These are phyloP conservation scores for Oxyteleia sp. DNA, from an alignment of 2,888 invertebrate species.

Conservation along the genomic window DNA sequence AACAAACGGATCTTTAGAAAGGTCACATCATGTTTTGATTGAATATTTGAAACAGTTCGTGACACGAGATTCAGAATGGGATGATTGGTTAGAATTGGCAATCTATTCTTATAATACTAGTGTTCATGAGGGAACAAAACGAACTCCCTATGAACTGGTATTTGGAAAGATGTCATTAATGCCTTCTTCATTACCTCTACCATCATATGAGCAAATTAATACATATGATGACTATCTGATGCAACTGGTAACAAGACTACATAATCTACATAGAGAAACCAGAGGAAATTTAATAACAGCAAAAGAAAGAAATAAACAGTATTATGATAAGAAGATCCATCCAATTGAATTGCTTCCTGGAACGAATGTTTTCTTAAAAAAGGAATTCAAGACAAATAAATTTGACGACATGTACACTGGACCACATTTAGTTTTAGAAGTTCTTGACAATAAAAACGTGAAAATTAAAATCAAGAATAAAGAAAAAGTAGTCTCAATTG, in stretches of 20 bases:
- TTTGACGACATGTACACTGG: neutral
- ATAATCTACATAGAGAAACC: neutral
- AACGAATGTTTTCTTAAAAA: neutral
- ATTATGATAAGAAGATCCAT: neutral
- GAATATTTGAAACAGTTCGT: conserved; percentile 1
- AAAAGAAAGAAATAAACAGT: neutral
- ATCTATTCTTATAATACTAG: conserved; percentile 3
- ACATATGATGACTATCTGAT: neutral
- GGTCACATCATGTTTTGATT: conserved; percentile 1
- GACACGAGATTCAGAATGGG: neutral
- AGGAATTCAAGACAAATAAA: neutral
- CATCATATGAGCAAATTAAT: neutral
- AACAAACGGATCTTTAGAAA: conserved; percentile 18
- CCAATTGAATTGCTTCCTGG: neutral
- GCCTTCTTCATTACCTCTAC: neutral
- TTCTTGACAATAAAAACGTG: neutral
- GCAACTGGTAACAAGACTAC: neutral
- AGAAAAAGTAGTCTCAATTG: conserved; percentile 11
- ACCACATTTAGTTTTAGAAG: neutral
- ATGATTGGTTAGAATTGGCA: conserved; percentile 1
- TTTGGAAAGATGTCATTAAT: neutral
- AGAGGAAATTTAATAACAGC: neutral
- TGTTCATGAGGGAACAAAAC: neutral
- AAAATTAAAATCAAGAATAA: neutral
- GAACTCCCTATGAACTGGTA: neutral